Percentiles rank a stretch among this genome's conserved stretches.
Conservation (phyloP, 2,888 invertebrate genomes). For the Keiferia lycopersicella region DNA sequence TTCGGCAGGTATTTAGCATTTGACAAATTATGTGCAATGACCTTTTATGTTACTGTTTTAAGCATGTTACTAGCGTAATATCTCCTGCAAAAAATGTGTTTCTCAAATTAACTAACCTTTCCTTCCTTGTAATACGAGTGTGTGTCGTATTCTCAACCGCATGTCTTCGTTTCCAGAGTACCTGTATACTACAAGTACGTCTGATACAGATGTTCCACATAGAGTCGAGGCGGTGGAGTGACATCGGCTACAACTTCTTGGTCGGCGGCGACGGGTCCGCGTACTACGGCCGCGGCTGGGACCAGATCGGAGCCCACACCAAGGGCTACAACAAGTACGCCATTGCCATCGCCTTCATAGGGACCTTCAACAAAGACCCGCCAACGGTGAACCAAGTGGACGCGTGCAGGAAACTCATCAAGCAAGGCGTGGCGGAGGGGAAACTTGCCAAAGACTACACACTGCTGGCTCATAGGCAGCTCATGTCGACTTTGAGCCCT, state of each 20-base stretch:
- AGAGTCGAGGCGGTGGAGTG: conserved; percentile 82
- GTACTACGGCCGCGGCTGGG: conserved; percentile 89
- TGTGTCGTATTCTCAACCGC: no score
- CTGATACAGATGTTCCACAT: conserved; percentile 86
- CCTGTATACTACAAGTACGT: conserved; percentile 82
- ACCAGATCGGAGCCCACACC: conserved; percentile 86
- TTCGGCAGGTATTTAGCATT: no score
- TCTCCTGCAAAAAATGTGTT: no score
- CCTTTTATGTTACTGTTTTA: no score
- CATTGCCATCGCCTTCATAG: conserved; percentile 87
- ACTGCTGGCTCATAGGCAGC: conserved; percentile 85
- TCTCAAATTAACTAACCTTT: no score
- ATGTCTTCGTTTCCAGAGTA: conserved; percentile 63
- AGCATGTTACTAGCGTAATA: no score
- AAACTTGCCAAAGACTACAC: conserved; percentile 84
- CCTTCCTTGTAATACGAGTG: no score
- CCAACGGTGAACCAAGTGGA: conserved; percentile 80
- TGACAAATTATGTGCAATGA: no score
- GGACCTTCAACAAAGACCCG: conserved; percentile 82
- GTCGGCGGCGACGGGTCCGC: conserved; percentile 89
- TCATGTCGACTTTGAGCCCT: conserved; percentile 85
- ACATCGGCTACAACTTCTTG: conserved; percentile 89
- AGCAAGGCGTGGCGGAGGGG: conserved; percentile 81
- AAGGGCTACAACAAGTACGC: conserved; percentile 84
- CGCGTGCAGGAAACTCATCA: conserved; percentile 83